phyloP scores from a whole-genome alignment of 2,797 vertebrate genomes.

The Dendrocincla tyrannina region DNA sequence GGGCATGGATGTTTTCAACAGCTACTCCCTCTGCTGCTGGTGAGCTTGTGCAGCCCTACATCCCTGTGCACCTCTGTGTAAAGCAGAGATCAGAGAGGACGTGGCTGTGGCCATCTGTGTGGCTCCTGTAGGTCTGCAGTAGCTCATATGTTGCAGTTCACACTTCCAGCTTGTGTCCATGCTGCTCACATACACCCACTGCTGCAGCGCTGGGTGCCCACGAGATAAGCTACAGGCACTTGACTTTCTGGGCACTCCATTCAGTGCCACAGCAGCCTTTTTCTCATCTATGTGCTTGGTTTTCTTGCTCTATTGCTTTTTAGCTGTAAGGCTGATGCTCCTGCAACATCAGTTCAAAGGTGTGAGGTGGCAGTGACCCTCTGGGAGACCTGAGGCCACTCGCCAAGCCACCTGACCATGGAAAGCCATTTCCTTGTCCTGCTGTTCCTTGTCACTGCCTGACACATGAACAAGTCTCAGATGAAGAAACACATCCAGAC shows the following conservation, averaged over 20 bases:
- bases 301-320: not conserved
- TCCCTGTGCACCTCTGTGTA: not conserved
- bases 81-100: not conserved
- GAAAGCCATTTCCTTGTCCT: not conserved
- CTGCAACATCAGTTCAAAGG: not conserved
- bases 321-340: not conserved
- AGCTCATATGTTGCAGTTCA: not conserved
- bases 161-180: not conserved
- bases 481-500: accelerated
- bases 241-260: not conserved
- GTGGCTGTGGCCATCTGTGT: accelerated
- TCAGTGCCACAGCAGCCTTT: not conserved
- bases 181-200: accelerated
- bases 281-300: not conserved
- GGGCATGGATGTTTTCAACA: not conserved
- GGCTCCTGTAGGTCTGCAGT: not conserved
- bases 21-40: not conserved
- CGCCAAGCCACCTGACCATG: not conserved
- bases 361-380: not conserved
- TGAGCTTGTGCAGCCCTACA: not conserved
- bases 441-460: not conserved
- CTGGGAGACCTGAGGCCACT: not conserved
- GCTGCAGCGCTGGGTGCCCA: not conserved
- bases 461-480: not conserved
- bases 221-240: not conserved